A percentile compares a stretch with the other conserved stretches of the same genome.
These are phyloP conservation scores for Tineola bisselliella DNA, from an alignment of 2,888 invertebrate species.

Conservation along the genomic window DNA sequence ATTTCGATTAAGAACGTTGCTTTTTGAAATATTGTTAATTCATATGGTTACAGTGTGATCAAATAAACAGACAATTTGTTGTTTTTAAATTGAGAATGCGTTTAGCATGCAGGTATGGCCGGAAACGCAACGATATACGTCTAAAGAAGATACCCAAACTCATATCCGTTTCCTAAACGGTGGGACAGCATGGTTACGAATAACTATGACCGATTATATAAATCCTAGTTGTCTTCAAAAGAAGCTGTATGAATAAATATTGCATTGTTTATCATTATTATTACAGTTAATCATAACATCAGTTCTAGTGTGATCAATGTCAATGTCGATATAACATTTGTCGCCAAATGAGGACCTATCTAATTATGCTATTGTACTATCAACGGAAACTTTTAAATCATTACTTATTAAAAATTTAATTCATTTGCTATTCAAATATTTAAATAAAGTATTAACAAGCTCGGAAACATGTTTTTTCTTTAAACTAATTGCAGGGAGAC, in stretches of 20 bases:
- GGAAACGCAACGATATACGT: conserved; percentile 26
- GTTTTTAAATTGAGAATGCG: background rate
- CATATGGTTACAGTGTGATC: no score
- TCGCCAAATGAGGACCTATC: no score
- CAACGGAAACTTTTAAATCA: no score
- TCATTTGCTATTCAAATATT: no score
- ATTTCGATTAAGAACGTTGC: no score
- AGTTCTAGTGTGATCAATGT: background rate
- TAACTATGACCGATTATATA: conserved; percentile 55
- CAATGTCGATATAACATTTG: background rate
- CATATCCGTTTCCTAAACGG: conserved; percentile 69
- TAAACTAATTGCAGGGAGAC: no score
- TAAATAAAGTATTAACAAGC: no score
- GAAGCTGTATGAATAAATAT: background rate
- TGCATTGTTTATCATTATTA: background rate
- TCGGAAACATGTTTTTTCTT: no score
- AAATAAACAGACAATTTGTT: no score
- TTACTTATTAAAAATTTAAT: no score
- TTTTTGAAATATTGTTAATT: no score
- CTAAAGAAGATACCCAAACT: conserved; percentile 54
- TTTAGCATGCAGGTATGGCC: conserved; percentile 15
- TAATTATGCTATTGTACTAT: no score
- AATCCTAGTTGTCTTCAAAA: background rate
- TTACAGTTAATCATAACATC: background rate
- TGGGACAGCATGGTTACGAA: conserved; percentile 62